Base-by-base conservation (phyloP, 2,113 vertebrate genomes). In the Catharus minimus region DNA sequence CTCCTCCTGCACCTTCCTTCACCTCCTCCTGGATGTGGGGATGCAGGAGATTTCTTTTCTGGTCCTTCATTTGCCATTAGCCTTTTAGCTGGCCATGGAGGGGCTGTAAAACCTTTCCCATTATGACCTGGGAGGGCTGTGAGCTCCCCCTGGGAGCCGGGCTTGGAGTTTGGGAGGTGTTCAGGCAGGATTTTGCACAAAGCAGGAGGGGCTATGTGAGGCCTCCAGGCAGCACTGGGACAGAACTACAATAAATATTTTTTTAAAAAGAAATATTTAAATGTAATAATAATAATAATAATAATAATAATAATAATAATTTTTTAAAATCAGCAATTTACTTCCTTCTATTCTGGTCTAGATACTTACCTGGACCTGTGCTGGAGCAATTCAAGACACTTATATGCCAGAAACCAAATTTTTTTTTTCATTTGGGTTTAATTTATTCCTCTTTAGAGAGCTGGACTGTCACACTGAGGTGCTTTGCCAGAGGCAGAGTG, bases 141-240 rank as follows among this genome's bases (percentile, higher is more conserved):
- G 60, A 77, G 15, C 11, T 60, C 13, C 12, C 7, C n/a, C 23
- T 38, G 23, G 43, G 22, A 78, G 4, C 7, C 55, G 81, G 33
- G 27, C 12, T 1, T 80, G 55, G 44, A 88, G 12, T 58, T 6
- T 58, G 67, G 43, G 60, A 65, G 65, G 3, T 32, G 2, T 41
- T 27, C 67, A 55, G 27, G 22, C 19, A 80, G 32, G 22, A 21
- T 60, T 82, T 60, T 36, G 7, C 30, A 44, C n/a, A 26, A 46
- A 21, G 38, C 32, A 43, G 28, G 22, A 88, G 6, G 7, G 28
- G 8, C 60, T 79, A 23, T 0, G 0, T 69, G 57, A 36, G 22
- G 83, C 49, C 5, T 80, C 9, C 47, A 46, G 43, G 46, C n/a
- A 86, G 52, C 32, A 30, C 11, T 30, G 11, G 78, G 66, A 58